Evolutionary conservation across 2,888 invertebrate genomes (phyloP), one percentile per base, ranked within the genome.

Genomic region (Rhamphomyia laevipes): DNA sequence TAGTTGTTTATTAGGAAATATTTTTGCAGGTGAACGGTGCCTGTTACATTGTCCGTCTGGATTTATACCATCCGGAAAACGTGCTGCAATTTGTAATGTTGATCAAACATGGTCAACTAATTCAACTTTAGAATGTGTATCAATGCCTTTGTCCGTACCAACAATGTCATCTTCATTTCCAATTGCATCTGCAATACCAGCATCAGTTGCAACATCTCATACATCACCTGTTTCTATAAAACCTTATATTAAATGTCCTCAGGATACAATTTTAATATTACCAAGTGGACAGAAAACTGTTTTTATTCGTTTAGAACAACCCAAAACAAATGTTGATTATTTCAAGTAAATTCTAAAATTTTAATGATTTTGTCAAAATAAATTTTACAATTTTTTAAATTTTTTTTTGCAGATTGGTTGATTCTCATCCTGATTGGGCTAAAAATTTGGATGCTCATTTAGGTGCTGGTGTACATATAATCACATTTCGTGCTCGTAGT

Each of bases 271-370:
- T 31, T 74, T 79, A 33, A 73, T 74, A 43, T 67, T 83, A 43
- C 74, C 76, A 3, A 71, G 56, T 1, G 62, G 58, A 1, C 65
- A 68, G 38, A 56, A 52, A 11, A 64, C 59, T 6, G 61, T 67
- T 3, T 64, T 64, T 41, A 63, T 71, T n/a, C 59, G 76, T 51
- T 73, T 79, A 0, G 76, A 68, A 23, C 63, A 63, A 48, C 76
- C 76, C 1, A 65, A 77, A 59, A 78, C 82, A 31, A 82, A 82
- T 64, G 74, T 82, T 60, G 80, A 82, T 62, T 81, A 77, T 75
- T 71, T 73, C 68, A 73, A 74, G 76, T 77, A 67, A 61, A 62
- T 50, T 27, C 33, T 40, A 4, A 16, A 15, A 38, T 38, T 10
- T 38, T 15, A 38, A 38, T 41, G 27, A 30, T 44, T 17, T n/a